A percentile compares a stretch with the other conserved stretches of the same genome.
Conservation (phyloP, 2,797 vertebrate species). For the Macropus fuliginosus region DNA sequence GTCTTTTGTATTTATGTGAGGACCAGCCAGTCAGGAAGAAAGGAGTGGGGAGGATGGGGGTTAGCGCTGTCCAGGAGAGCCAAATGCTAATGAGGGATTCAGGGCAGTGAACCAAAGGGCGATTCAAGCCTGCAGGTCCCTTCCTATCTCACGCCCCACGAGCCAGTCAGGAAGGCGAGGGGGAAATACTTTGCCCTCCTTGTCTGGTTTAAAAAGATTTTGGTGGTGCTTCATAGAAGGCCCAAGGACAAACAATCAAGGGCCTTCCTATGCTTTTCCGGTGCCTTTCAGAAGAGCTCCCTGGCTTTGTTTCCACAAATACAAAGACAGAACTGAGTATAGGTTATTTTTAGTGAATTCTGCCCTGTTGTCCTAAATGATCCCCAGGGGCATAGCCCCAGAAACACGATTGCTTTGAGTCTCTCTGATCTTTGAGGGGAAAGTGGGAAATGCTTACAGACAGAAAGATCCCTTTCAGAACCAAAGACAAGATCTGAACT, state of each 20-base stretch:
- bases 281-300: not conserved
- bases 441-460: not conserved
- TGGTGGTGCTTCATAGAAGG: not conserved
- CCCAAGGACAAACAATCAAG: not conserved
- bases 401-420: not conserved
- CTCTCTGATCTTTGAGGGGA: not conserved
- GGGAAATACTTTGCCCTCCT: not conserved
- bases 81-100: slow-evolving; percentile 4
- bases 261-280: not conserved
- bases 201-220: not conserved
- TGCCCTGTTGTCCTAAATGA: not conserved
- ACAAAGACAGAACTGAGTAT: not conserved
- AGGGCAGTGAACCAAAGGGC: not conserved
- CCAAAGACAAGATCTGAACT: not conserved
- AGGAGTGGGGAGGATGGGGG: not conserved
- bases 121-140: not conserved
- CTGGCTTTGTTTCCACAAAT: not conserved
- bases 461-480: not conserved
- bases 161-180: not conserved
- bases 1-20: not conserved
- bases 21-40: not conserved
- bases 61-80: not conserved
- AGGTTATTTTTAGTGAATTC: not conserved
- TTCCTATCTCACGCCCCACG: not conserved
- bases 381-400: not conserved